phyloP scores from a whole-genome alignment of 2,113 vertebrate genomes.

The Numenius arquata region DNA sequence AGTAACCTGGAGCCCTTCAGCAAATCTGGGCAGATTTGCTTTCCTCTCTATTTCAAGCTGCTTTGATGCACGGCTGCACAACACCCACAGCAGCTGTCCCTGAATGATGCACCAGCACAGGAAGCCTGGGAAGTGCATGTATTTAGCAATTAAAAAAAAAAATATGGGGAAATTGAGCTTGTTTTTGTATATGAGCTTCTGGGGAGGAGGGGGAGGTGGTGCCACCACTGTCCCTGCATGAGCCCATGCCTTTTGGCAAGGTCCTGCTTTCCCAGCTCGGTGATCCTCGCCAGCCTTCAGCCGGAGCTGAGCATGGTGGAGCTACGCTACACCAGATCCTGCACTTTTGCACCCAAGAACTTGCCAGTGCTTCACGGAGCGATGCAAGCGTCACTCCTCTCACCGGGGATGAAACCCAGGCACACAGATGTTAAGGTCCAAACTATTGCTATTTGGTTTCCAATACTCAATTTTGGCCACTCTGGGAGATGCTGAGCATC shows the following conservation, averaged over 20 bases:
- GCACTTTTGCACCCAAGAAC: not conserved
- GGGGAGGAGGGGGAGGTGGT: not conserved
- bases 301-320: not conserved
- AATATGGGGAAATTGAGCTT: not conserved
- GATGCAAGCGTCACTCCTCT: not conserved
- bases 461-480: not conserved
- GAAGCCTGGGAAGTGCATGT: not conserved
- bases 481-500: not conserved
- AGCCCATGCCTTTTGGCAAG: rapidly evolving
- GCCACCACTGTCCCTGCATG: no score
- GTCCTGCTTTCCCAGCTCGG: not conserved
- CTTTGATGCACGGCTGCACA: not conserved
- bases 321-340: not conserved
- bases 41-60: not conserved
- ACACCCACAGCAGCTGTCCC: not conserved
- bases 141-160: not conserved
- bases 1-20: not conserved
- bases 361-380: not conserved
- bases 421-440: not conserved
- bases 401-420: not conserved
- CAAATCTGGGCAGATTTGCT: not conserved
- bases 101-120: not conserved
- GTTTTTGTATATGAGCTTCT: not conserved
- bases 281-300: not conserved
- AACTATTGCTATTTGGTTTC: not conserved